Percentiles rank a stretch among this genome's conserved stretches.
Evolutionary conservation across 1,140 invertebrate genomes (phyloP).

Genomic region (Temnothorax nylanderi): DNA sequence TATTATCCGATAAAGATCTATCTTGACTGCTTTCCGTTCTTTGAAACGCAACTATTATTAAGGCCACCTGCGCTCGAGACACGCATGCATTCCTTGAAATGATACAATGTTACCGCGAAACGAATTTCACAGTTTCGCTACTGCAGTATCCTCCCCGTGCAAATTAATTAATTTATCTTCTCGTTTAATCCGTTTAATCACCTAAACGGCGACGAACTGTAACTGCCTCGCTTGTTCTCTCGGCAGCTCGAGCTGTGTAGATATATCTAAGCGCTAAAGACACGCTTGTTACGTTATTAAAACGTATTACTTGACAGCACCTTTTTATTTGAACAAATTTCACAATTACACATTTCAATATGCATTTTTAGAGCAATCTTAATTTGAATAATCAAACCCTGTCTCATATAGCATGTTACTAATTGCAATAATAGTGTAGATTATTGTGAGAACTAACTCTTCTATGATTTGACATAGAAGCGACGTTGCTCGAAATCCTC

Average conservation of each 20-base stretch:
- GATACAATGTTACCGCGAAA: conserved; percentile 17
- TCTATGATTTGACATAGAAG: not conserved
- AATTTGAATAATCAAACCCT: not conserved
- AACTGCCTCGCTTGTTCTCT: conserved; percentile 24
- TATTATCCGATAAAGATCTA: conserved; percentile 41
- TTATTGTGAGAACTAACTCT: not conserved
- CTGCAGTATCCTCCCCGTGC: not conserved
- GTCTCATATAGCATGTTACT: not conserved
- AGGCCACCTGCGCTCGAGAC: not conserved
- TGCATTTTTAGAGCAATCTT: not conserved
- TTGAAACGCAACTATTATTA: conserved; percentile 18
- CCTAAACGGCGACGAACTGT: conserved; percentile 13
- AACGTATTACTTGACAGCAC: not conserved
- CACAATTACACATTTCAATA: not conserved
- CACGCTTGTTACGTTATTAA: conserved; percentile 18
- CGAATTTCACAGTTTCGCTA: not conserved
- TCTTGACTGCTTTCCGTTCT: conserved; percentile 29
- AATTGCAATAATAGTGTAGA: too few relatives aligned
- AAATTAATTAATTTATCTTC: conserved; percentile 44
- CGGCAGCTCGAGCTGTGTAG: not conserved
- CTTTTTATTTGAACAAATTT: not conserved
- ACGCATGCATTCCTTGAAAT: conserved; percentile 28
- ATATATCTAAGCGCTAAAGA: conserved; percentile 20
- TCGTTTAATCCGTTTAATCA: conserved; percentile 38
- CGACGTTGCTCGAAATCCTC: not conserved